Evolutionary conservation across 2,888 invertebrate genomes (phyloP).

Genomic region (Helobdella robusta): DNA sequence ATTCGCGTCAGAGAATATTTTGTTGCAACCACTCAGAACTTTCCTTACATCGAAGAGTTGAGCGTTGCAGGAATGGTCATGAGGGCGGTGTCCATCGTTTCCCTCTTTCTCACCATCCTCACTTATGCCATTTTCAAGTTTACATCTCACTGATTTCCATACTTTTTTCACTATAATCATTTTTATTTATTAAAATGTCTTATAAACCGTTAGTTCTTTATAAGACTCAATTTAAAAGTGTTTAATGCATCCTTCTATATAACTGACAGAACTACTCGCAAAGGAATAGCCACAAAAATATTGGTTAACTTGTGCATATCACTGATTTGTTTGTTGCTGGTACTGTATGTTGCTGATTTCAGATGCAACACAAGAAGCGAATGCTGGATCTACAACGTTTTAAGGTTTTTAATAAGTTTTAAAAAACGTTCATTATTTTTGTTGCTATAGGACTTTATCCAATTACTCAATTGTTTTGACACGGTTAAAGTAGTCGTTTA

Average conservation of each 20-base stretch:
- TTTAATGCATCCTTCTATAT: too few relatives aligned
- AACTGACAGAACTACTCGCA: slow-evolving; percentile 27
- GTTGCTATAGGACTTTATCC: too few relatives aligned
- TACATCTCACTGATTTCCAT: neutral
- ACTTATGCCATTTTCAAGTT: slow-evolving; percentile 27
- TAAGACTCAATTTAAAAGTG: too few relatives aligned
- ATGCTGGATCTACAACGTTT: slow-evolving; percentile 26
- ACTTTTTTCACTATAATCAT: neutral
- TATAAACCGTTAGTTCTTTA: neutral
- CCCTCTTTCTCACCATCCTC: slow-evolving; percentile 22
- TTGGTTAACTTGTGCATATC: slow-evolving; percentile 29
- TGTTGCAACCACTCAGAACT: slow-evolving; percentile 28
- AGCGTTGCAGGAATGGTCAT: slow-evolving; percentile 13
- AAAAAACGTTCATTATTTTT: too few relatives aligned
- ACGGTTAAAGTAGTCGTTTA: too few relatives aligned
- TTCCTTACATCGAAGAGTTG: slow-evolving; percentile 25
- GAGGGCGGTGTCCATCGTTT: slow-evolving; percentile 14
- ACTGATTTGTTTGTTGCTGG: slow-evolving; percentile 21
- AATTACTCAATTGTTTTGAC: too few relatives aligned
- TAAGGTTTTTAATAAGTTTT: too few relatives aligned
- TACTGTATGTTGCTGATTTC: slow-evolving; percentile 27
- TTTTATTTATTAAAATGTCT: neutral
- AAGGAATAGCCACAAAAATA: slow-evolving; percentile 24
- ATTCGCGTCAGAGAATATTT: too few relatives aligned
- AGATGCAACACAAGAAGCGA: slow-evolving; percentile 6